Evolutionary conservation across 2,113 vertebrate species (phyloP), one percentile per base, ranked within the genome.

Genomic region (Falco punctatus): DNA sequence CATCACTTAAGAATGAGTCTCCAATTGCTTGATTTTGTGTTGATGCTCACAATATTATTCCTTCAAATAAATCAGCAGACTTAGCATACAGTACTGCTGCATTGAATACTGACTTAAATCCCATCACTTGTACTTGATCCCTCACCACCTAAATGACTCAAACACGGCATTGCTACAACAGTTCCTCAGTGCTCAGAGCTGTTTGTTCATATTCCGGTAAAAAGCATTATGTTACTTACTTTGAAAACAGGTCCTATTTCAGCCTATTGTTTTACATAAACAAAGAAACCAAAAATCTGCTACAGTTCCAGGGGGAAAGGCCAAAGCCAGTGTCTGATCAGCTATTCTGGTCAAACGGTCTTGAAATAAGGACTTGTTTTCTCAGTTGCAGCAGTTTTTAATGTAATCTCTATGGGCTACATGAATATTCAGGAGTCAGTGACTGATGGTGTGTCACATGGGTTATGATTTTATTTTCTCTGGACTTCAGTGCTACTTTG

Each of bases 321-420:
- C 46, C 74, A 87, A 61, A 91, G 65, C 15, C 13, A 26, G 74
- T 54, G 49, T 82, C 91, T 95, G 57, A 83, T 87, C 80, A 86
- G 40, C 58, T 90, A 94, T 80, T 93, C 74, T 2, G 1, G 52
- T 79, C 72, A 91, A 96, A 86, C 0, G 3, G 10, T 78, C 59
- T 62, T 95, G 88, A 96, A 97, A 95, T 28, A 70, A 72, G 78
- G 89, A 79, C 69, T 91, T 91, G 90, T 92, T 96, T 97, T 95
- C 86, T 96, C 79, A 93, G 80, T 94, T 88, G 72, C 72, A 96
- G 85, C 88, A 95, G 61, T 95, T 95, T 94, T 92, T 75, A 78
- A 78, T 3, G 30, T 89, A 92, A 69, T 85, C 92, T 93, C 86
- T 52, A 11, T 13, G 74, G 84, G 22, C 30, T 65, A 44, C 73